A percentile compares a stretch with the other conserved stretches of the same genome.
Conservation (phyloP, 2,113 vertebrate genomes). For the Nycticorax nycticorax region DNA sequence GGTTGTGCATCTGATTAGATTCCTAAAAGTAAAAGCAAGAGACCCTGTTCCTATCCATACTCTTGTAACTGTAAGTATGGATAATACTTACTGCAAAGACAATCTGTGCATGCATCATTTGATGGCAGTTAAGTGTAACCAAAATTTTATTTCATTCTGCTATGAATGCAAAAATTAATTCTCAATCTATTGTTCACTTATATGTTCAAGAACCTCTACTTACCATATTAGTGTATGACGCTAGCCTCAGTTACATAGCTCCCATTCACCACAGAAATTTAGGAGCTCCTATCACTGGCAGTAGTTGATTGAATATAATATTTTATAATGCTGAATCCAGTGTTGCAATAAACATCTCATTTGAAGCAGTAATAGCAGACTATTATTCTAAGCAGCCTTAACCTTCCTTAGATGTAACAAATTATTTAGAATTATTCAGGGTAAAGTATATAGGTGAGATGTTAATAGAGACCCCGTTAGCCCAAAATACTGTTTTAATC, state of each 20-base stretch:
- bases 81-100: background rate
- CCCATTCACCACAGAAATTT: background rate
- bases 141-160: background rate
- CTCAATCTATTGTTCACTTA: background rate
- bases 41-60: background rate
- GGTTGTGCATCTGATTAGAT: background rate
- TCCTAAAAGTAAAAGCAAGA: background rate
- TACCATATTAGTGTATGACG: background rate
- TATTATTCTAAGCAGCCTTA: conserved; percentile 20
- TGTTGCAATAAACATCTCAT: conserved; percentile 1
- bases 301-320: background rate
- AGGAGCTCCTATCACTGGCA: background rate
- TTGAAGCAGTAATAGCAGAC: background rate
- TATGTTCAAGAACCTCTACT: background rate
- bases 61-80: background rate
- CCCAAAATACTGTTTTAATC: conserved; percentile 39
- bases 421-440: conserved; percentile 9
- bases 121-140: background rate
- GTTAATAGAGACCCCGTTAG: conserved; percentile 25
- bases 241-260: background rate
- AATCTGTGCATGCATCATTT: background rate
- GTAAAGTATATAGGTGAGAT: conserved; percentile 40
- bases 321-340: background rate
- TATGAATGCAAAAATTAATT: background rate
- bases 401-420: conserved; percentile 10